Percentiles rank a stretch among this genome's conserved stretches.
Conservation (phyloP, 2,797 vertebrate species). For the Danio albolineatus region DNA sequence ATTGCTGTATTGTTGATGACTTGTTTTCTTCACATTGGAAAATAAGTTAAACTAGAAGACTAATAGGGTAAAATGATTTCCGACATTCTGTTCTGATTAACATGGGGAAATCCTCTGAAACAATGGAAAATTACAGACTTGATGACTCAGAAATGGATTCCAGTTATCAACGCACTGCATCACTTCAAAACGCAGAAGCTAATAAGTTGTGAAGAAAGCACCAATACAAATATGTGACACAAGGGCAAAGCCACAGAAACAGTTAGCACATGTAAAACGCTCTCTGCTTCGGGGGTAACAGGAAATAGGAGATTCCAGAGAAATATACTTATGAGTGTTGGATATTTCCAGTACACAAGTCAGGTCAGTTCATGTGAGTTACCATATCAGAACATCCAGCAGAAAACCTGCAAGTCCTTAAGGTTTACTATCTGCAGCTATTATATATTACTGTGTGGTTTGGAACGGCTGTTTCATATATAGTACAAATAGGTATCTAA, state of each 20-base stretch:
- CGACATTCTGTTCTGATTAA: conserved; percentile 14
- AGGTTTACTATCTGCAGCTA: too few species aligned
- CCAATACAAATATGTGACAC: not conserved
- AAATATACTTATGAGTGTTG: not conserved
- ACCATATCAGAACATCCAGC: not conserved
- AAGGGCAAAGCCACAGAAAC: not conserved
- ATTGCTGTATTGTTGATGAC: too few species aligned
- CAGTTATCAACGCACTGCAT: not conserved
- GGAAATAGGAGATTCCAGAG: not conserved
- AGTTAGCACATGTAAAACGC: too few species aligned
- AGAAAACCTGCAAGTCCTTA: not conserved
- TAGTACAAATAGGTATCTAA: too few species aligned
- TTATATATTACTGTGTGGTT: not conserved
- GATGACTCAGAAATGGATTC: not conserved
- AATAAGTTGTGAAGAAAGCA: conserved; percentile 1
- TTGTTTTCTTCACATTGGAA: not conserved
- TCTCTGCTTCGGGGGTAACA: not conserved
- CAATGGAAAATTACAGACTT: not conserved
- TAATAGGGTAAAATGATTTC: conserved; percentile 30
- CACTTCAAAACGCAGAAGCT: not conserved
- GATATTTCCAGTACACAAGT: conserved; percentile 16
- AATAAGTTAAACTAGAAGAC: not conserved
- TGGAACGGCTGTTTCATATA: not conserved
- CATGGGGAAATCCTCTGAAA: not conserved
- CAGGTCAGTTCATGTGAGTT: not conserved